Conservation (phyloP, 2,797 vertebrate species). For the Octomys mimax region DNA sequence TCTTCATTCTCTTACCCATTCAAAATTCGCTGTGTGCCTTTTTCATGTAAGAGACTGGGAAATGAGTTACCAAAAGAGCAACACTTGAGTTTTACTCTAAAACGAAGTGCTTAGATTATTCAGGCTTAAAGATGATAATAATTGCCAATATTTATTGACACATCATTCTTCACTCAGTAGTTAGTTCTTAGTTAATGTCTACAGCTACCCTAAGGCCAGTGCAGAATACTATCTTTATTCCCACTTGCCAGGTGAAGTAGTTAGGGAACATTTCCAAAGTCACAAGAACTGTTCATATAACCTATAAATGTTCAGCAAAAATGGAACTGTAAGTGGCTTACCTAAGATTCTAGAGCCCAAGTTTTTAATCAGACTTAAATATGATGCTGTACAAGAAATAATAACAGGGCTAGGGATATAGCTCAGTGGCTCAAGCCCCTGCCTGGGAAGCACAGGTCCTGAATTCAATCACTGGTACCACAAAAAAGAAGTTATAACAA, state of each 20-base stretch:
- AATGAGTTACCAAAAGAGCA: not conserved
- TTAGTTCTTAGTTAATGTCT: not conserved
- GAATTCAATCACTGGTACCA: too few species aligned
- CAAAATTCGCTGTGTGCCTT: not conserved
- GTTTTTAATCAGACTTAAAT: not conserved
- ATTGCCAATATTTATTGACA: conserved; percentile 8
- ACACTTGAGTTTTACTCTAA: not conserved
- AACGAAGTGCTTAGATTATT: not conserved
- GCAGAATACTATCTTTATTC: not conserved
- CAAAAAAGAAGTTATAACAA: not conserved
- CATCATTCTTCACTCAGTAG: not conserved
- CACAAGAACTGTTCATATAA: not conserved
- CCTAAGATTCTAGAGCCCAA: conserved; percentile 6
- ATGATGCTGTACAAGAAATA: not conserved
- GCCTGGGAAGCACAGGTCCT: too few species aligned
- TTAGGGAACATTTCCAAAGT: not conserved
- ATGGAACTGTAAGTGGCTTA: not conserved
- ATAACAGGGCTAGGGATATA: too few species aligned
- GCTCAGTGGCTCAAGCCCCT: too few species aligned
- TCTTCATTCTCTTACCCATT: not conserved
- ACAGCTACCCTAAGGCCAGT: not conserved
- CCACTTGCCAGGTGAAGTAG: not conserved
- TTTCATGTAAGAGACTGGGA: not conserved
- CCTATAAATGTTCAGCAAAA: not conserved
- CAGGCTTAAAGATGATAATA: not conserved